phyloP scores from a whole-genome alignment of 2,888 invertebrate species.

The Pterostichus madidus region DNA sequence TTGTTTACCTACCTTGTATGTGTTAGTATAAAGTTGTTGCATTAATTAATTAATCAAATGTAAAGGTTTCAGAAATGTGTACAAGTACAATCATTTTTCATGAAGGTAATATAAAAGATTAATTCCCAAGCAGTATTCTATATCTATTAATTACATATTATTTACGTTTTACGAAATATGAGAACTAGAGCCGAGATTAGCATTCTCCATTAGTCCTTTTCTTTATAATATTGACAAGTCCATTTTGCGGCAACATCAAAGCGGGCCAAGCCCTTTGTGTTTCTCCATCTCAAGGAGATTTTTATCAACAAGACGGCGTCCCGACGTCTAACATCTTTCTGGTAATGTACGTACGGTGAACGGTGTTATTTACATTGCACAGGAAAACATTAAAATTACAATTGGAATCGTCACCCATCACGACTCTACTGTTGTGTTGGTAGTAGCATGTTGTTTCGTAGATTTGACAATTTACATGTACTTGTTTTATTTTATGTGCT shows the following conservation, averaged over 20 bases:
- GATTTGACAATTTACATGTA: too few species aligned
- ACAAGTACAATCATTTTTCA: too few species aligned
- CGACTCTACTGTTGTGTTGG: too few species aligned
- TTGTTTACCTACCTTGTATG: too few species aligned
- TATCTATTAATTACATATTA: neutral
- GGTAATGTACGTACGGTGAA: neutral
- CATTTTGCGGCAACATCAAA: neutral
- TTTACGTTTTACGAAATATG: neutral
- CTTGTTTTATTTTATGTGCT: too few species aligned
- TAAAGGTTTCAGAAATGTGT: too few species aligned
- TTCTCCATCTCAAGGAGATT: neutral
- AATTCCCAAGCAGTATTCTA: too few species aligned
- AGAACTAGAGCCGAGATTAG: too few species aligned
- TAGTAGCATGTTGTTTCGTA: too few species aligned
- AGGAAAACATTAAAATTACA: neutral
- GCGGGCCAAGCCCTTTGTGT: neutral
- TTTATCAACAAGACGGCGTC: neutral
- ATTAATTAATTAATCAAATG: too few species aligned
- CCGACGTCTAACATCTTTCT: neutral
- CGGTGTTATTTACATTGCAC: neutral
- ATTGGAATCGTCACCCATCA: neutral
- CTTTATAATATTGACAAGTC: neutral
- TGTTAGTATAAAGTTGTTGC: too few species aligned
- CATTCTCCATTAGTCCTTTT: neutral
- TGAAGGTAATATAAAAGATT: too few species aligned